Percentiles rank a stretch among this genome's conserved stretches.
phyloP scores from a whole-genome alignment of 2,113 vertebrate species.

The Urocitellus parryii region DNA sequence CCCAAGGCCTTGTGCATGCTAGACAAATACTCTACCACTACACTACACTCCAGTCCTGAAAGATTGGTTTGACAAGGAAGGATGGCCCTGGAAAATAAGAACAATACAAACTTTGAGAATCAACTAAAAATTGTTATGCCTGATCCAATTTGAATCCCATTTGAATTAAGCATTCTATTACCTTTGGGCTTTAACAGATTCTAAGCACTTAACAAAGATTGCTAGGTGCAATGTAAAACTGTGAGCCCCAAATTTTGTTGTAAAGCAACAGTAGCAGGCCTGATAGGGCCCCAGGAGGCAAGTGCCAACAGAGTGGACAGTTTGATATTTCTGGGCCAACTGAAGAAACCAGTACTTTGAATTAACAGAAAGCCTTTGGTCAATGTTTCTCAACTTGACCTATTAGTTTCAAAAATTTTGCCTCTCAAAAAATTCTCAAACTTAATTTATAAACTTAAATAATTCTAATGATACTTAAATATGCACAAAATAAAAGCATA shows the following conservation, averaged over 20 bases:
- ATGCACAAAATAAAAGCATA: background rate
- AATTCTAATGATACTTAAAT: background rate
- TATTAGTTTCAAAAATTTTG: too few relatives aligned
- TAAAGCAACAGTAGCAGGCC: background rate
- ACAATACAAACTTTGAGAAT: background rate
- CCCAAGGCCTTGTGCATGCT: too few relatives aligned
- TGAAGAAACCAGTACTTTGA: background rate
- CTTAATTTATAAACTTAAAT: background rate
- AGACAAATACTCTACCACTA: too few relatives aligned
- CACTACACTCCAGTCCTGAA: too few relatives aligned
- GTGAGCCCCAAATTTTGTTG: background rate
- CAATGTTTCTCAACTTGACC: background rate
- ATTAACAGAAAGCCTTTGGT: background rate
- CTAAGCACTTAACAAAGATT: background rate
- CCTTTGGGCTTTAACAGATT: background rate
- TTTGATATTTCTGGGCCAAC: background rate
- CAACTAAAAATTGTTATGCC: background rate
- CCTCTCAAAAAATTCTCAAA: slow-evolving; percentile 17
- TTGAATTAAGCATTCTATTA: background rate
- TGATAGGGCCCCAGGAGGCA: background rate
- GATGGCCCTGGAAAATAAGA: background rate
- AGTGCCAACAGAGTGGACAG: background rate
- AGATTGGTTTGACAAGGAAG: background rate
- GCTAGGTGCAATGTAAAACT: background rate
- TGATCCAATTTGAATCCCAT: background rate